Base-by-base conservation (phyloP, 1,140 invertebrate genomes). In the Bombus ignitus region DNA sequence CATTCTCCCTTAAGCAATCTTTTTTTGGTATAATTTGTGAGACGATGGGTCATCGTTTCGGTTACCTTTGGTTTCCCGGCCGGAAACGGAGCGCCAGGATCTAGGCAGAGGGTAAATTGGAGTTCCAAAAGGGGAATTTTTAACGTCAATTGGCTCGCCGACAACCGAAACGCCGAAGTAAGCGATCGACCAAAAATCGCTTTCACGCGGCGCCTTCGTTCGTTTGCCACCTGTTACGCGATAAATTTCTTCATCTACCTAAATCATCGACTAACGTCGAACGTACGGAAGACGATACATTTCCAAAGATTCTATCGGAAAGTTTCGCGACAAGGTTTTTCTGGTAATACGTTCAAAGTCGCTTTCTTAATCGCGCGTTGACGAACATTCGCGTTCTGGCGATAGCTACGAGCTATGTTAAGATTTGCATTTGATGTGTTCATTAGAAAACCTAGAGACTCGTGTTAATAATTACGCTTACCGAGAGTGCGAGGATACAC, bases 181-280 rank as follows among this genome's bases (percentile, higher is more conserved):
- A 87, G 62, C 80, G 59, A 80, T 84, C 37, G 68, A 37, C n/a
- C 32, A 35, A 35, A 65, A 82, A 81, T 78, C n/a, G 28, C 44
- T 44, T 53, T 32, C 28, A 44, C 44, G 65, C 44, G 32, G 44
- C 42, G 32, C 47, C 65, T 62, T 32, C 42, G 1, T 42, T 57
- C 47, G 82, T 84, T 75, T 10, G 62, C 44, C 73, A 76, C 39
- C 65, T 77, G 79, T 73, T 86, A 65, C 25, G 22, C 6, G 18
- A 37, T 28, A 78, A 74, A 84, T 53, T 73, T 87, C 44, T 73
- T 28, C n/a, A 53, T 77, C n/a, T 28, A 35, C 6, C 1, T 25
- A 53, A 53, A 13, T 12, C 37, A 3, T 35, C n/a, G 44, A 12
- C 25, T 6, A 39, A 3, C 25, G n/a, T 47, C 22, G 6, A 35